phyloP scores from a whole-genome alignment of 1,140 invertebrate genomes.

The Hylyphantes graminicola region DNA sequence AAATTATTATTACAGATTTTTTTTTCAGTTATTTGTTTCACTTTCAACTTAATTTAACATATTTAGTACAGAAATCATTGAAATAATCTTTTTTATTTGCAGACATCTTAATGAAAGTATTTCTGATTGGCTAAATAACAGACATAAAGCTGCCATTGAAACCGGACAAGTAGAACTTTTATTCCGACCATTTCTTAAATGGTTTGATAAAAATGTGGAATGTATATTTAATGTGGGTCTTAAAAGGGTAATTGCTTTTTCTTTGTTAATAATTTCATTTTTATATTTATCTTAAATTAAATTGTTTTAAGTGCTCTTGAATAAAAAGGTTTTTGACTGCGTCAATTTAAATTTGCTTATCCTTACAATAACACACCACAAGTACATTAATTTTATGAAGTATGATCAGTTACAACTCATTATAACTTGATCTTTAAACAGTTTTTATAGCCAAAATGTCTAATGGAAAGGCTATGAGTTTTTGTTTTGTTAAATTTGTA shows the following conservation, averaged over 20 bases:
- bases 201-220: conserved; percentile 58
- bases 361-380: neutral
- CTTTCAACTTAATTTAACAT: neutral
- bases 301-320: neutral
- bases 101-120: conserved; percentile 37
- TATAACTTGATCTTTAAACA: neutral
- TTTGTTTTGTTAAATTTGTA: no score
- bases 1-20: neutral
- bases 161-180: conserved; percentile 5
- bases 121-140: conserved; percentile 36
- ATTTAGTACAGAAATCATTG: neutral
- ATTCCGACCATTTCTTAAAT: conserved; percentile 54
- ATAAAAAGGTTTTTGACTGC: neutral
- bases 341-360: neutral
- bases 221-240: conserved; percentile 46
- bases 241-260: conserved; percentile 18
- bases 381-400: neutral
- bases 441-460: no score
- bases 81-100: conserved; percentile 5
- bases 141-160: neutral
- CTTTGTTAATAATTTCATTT: neutral
- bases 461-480: no score
- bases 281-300: neutral
- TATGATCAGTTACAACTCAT: neutral
- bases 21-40: neutral